Percentiles rank a stretch among this genome's conserved stretches.
phyloP scores from a whole-genome alignment of 2,888 invertebrate species.

The Dastarcus helophoroides region DNA sequence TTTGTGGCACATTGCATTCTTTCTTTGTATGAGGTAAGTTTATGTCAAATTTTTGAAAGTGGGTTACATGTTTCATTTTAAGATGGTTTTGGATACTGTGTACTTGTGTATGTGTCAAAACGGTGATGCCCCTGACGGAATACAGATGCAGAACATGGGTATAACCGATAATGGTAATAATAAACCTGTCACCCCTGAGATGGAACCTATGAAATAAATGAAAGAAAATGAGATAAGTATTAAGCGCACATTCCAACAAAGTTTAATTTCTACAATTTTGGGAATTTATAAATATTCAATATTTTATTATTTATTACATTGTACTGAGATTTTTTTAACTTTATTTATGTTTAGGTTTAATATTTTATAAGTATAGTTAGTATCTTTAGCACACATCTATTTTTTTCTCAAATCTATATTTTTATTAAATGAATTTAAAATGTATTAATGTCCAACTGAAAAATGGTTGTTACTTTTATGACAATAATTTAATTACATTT shows the following conservation, averaged over 20 bases:
- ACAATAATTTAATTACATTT: no score
- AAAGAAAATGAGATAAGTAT: neutral
- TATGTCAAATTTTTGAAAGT: neutral
- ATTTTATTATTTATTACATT: neutral
- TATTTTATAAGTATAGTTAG: no score
- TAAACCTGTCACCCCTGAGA: conserved; percentile 31
- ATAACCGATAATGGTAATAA: conserved; percentile 35
- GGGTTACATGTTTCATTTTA: no score
- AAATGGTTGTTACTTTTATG: no score
- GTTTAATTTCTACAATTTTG: neutral
- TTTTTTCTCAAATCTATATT: no score
- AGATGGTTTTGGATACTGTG: conserved; percentile 92
- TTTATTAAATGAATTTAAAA: no score
- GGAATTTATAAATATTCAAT: neutral
- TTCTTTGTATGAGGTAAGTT: conserved; percentile 78
- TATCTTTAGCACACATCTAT: no score
- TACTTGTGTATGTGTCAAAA: conserved; percentile 92
- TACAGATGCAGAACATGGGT: conserved; percentile 75
- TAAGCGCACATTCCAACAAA: neutral
- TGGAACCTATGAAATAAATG: conserved; percentile 37
- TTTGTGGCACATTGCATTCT: conserved; percentile 89
- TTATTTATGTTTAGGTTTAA: no score
- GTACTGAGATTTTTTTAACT: neutral
- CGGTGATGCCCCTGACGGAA: conserved; percentile 69
- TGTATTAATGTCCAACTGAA: no score